phyloP scores from a whole-genome alignment of 2,888 invertebrate species.

The Diogma glabrata region DNA sequence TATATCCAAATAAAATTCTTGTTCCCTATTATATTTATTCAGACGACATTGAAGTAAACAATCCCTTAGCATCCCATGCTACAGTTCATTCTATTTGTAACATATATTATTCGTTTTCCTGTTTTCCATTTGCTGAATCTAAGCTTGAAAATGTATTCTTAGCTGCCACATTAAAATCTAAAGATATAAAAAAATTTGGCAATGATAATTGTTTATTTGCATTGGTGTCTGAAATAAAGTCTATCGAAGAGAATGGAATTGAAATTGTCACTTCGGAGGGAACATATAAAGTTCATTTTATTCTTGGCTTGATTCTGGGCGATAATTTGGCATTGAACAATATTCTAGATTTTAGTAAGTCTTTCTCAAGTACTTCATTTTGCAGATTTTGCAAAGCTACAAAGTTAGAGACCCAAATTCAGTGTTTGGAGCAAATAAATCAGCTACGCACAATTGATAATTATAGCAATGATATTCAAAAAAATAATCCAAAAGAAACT shows the following conservation, averaged over 20 bases:
- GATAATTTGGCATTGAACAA: neutral
- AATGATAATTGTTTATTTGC: slow-evolving; percentile 21
- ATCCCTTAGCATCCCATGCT: too few relatives aligned
- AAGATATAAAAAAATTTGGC: neutral
- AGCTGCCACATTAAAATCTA: neutral
- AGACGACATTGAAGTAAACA: too few relatives aligned
- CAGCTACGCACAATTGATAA: neutral
- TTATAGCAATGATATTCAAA: neutral
- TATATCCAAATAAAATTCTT: too few relatives aligned
- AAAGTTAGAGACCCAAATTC: neutral
- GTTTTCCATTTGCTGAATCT: too few relatives aligned
- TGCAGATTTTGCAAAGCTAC: neutral
- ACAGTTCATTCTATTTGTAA: too few relatives aligned
- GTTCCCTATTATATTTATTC: too few relatives aligned
- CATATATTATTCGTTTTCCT: too few relatives aligned
- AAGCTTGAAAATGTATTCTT: neutral
- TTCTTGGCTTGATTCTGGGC: neutral
- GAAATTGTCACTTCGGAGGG: slow-evolving; percentile 15
- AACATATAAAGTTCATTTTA: neutral
- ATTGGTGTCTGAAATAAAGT: slow-evolving; percentile 21
- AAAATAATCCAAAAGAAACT: neutral
- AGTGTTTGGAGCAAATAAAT: neutral
- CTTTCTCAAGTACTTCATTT: neutral
- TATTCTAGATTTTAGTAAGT: neutral
- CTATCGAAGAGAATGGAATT: slow-evolving; percentile 21